phyloP scores from a whole-genome alignment of 2,888 invertebrate species.

The Hedychridium roseum region DNA sequence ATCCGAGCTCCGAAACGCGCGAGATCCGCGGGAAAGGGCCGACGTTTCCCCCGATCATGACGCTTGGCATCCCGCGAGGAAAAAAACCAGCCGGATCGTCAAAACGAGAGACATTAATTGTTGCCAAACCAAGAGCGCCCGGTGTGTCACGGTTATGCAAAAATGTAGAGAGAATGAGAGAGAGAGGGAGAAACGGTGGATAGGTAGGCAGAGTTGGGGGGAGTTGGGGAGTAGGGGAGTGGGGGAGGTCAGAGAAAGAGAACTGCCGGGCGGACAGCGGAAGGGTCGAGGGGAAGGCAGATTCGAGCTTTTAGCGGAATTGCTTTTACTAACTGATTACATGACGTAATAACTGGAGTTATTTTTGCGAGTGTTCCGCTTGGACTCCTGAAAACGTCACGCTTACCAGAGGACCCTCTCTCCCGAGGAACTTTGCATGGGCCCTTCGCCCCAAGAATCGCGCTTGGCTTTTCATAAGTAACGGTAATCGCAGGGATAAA shows the following conservation, averaged over 20 bases:
- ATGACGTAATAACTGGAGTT: constrained; percentile 38
- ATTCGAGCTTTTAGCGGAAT: constrained; percentile 42
- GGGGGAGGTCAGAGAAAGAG: constrained; percentile 19
- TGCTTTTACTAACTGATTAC: constrained; percentile 45
- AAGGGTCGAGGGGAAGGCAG: constrained; percentile 7
- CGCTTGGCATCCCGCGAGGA: background rate
- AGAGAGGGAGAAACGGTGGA: constrained; percentile 32
- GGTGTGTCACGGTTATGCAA: background rate
- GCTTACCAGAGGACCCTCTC: too few relatives aligned
- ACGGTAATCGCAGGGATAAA: too few relatives aligned
- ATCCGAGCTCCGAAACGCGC: too few relatives aligned
- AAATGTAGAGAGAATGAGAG: constrained; percentile 35
- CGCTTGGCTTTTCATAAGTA: too few relatives aligned
- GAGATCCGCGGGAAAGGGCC: too few relatives aligned
- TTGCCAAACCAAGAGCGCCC: background rate
- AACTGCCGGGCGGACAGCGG: constrained; percentile 30
- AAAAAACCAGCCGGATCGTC: background rate
- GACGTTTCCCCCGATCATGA: background rate
- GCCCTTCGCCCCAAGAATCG: too few relatives aligned
- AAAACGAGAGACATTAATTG: too few relatives aligned
- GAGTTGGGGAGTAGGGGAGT: constrained; percentile 31
- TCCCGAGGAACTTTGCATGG: too few relatives aligned
- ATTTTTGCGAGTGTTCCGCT: constrained; percentile 28
- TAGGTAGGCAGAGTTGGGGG: constrained; percentile 20
- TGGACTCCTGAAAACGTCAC: constrained; percentile 24